Conservation (phyloP, 2,113 vertebrate genomes). For the Platichthys stellatus region DNA sequence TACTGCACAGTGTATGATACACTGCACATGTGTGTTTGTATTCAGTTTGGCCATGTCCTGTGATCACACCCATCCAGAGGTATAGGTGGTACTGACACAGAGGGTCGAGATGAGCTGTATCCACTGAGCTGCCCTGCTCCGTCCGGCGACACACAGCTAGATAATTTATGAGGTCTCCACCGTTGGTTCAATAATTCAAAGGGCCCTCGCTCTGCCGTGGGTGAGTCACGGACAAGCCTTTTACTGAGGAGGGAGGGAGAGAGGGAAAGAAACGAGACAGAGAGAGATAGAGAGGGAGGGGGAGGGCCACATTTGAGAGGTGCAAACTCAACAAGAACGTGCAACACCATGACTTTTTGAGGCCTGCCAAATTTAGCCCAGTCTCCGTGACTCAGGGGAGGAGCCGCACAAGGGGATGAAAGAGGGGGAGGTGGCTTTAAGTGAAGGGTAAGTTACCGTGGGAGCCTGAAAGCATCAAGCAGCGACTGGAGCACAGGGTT, state of each 20-base stretch:
- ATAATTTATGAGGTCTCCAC: conserved; percentile 81
- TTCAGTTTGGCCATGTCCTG: neutral
- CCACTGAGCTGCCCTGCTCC: conserved; percentile 41
- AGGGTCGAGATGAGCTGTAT: conserved; percentile 33
- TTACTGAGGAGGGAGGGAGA: conserved; percentile 44
- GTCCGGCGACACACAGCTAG: conserved; percentile 49
- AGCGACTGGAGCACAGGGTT: neutral
- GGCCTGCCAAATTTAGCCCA: conserved; percentile 62
- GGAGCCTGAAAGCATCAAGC: conserved; percentile 21
- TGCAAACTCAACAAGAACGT: conserved; percentile 53
- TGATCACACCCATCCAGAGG: conserved; percentile 11
- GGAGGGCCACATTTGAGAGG: conserved; percentile 25
- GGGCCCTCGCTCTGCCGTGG: conserved; percentile 45
- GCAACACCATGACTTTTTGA: conserved; percentile 58
- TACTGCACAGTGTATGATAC: no score
- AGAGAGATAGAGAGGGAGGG: neutral
- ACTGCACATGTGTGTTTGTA: neutral
- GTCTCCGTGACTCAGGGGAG: conserved; percentile 54
- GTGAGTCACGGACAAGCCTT: conserved; percentile 64
- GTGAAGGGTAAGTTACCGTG: conserved; percentile 34
- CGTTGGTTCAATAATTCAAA: conserved; percentile 80
- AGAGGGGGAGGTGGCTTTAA: conserved; percentile 45
- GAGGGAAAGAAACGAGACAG: neutral
- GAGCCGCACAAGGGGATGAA: conserved; percentile 2
- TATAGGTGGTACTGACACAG: conserved; percentile 21